Percentiles rank a stretch among this genome's conserved stretches.
These are phyloP conservation scores for Cremastinae sp. DNA, from an alignment of 2,888 invertebrate species.

Conservation along the genomic window DNA sequence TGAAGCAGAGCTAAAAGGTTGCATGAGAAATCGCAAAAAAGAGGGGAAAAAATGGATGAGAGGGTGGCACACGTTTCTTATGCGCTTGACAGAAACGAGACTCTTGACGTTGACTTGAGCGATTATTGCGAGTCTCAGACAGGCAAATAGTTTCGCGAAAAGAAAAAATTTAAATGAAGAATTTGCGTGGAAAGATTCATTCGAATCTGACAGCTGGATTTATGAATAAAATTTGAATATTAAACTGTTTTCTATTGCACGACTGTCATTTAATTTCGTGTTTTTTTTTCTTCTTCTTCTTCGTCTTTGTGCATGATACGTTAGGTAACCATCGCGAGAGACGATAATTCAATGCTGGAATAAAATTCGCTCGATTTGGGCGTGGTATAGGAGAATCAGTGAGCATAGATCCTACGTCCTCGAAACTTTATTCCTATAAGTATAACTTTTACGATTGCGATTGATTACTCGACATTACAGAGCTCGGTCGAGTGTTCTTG, in stretches of 20 bases:
- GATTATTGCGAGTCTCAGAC: conserved; percentile 46
- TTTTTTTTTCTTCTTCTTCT: neutral
- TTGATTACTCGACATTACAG: neutral
- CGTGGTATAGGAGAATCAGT: conserved; percentile 53
- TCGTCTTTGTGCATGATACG: neutral
- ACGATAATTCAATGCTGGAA: conserved; percentile 31
- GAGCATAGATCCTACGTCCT: conserved; percentile 61
- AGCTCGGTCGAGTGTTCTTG: neutral
- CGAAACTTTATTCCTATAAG: conserved; percentile 16
- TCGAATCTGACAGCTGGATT: neutral
- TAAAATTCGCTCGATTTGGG: conserved; percentile 35
- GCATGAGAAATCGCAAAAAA: conserved; percentile 5
- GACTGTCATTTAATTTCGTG: neutral
- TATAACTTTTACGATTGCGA: neutral
- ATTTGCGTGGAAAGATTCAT: neutral
- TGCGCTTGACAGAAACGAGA: conserved; percentile 48
- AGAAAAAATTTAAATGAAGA: neutral
- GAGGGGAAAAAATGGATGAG: conserved; percentile 7
- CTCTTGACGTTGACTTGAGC: conserved; percentile 15
- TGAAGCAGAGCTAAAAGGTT: conserved; percentile 6
- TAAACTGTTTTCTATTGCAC: too few relatives aligned
- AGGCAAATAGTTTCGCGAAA: conserved; percentile 18
- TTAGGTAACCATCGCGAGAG: neutral
- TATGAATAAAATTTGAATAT: neutral
- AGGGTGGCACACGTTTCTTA: conserved; percentile 43